phyloP scores from a whole-genome alignment of 1,140 invertebrate species.

The Drosophila nasuta region DNA sequence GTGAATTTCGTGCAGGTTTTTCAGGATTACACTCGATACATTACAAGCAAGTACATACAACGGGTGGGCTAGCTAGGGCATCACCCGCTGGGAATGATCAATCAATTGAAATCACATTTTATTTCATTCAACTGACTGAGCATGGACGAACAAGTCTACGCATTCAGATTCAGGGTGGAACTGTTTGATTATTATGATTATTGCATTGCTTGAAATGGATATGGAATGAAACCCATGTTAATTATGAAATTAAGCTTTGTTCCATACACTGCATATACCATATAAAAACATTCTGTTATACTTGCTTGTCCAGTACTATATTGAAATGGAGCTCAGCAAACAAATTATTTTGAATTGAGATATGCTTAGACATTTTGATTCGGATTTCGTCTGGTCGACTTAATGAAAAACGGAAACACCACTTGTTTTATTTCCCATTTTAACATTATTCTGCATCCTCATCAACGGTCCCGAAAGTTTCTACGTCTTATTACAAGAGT shows the following conservation, averaged over 20 bases:
- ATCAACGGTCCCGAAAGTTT: slow-evolving; percentile 35
- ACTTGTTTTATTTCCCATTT: slow-evolving; percentile 64
- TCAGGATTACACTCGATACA: slow-evolving; percentile 82
- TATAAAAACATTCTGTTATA: slow-evolving; percentile 30
- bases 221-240: slow-evolving; percentile 60
- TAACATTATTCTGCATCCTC: slow-evolving; percentile 33
- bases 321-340: slow-evolving; percentile 58
- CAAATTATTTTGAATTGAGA: slow-evolving; percentile 63
- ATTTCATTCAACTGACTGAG: slow-evolving; percentile 62
- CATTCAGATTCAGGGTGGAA: slow-evolving; percentile 32
- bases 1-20: slow-evolving; percentile 66
- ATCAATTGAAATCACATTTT: slow-evolving; percentile 79
- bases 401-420: slow-evolving; percentile 84
- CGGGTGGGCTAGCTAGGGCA: slow-evolving; percentile 50
- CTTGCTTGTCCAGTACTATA: slow-evolving; percentile 1
- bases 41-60: slow-evolving; percentile 71
- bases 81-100: slow-evolving; percentile 82
- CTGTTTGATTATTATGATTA: slow-evolving; percentile 52
- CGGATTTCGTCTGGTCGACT: slow-evolving; percentile 49
- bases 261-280: slow-evolving; percentile 13
- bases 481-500: slow-evolving; percentile 57
- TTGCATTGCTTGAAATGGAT: slow-evolving; percentile 34
- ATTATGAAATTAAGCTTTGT: slow-evolving; percentile 72
- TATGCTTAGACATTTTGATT: slow-evolving; percentile 51
- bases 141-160: slow-evolving; percentile 27